A percentile compares a stretch with the other conserved stretches of the same genome.
Conservation (phyloP, 1,140 invertebrate genomes). For the Psilanteris sp. region DNA sequence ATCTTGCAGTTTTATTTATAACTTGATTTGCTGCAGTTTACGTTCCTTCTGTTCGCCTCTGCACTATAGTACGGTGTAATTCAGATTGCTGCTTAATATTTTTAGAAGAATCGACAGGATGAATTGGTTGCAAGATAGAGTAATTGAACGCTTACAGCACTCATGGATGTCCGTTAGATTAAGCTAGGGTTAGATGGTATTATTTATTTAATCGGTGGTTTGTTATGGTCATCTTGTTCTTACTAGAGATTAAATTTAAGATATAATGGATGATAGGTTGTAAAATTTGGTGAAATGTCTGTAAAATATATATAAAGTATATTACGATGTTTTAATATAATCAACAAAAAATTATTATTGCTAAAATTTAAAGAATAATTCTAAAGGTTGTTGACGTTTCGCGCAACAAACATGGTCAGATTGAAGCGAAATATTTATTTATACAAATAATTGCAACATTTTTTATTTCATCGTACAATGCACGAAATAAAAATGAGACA, state of each 20-base stretch:
- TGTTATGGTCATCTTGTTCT: conserved; percentile 22
- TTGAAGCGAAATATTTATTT: no score
- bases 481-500: no score
- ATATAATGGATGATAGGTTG: conserved; percentile 49
- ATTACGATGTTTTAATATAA: no score
- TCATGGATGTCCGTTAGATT: conserved; percentile 29
- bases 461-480: no score
- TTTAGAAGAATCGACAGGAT: conserved; percentile 43
- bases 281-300: conserved; percentile 26
- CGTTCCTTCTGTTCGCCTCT: conserved; percentile 7
- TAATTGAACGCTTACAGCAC: conserved; percentile 54
- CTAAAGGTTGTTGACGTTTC: no score
- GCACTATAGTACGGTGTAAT: conserved; percentile 12
- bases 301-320: no score
- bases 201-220: conserved; percentile 56
- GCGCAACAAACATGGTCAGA: no score
- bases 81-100: conserved; percentile 23
- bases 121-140: conserved; percentile 54
- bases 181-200: conserved; percentile 43
- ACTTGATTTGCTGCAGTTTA: background rate
- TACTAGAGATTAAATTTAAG: conserved; percentile 35
- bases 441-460: no score
- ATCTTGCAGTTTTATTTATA: no score
- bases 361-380: no score
- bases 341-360: no score